Evolutionary conservation across 2,113 vertebrate genomes (phyloP).

Genomic region (Pelecanus crispus): DNA sequence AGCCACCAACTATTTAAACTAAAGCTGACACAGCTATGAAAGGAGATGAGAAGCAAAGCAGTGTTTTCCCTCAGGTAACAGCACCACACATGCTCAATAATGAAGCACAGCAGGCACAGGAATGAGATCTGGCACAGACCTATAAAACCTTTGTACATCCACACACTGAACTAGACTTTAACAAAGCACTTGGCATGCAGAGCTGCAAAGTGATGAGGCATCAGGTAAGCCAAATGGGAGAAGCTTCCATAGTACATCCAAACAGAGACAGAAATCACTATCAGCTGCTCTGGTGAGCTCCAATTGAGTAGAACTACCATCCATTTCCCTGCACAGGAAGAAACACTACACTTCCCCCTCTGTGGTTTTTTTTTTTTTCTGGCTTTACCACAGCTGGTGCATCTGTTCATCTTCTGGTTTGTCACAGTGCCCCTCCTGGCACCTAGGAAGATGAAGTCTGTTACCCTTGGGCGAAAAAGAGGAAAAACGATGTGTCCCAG

Average conservation of each 20-base stretch:
- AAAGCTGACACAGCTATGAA: neutral
- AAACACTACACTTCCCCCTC: neutral
- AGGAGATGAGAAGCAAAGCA: neutral
- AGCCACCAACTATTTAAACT: neutral
- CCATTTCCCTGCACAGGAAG: neutral
- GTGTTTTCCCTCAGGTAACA: neutral
- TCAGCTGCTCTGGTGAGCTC: neutral
- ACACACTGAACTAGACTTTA: neutral
- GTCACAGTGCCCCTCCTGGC: neutral
- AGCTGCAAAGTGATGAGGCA: neutral
- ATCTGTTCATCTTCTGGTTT: neutral
- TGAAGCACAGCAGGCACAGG: neutral
- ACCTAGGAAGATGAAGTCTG: neutral
- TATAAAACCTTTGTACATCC: neutral
- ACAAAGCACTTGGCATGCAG: neutral
- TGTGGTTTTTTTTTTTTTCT: too few relatives aligned
- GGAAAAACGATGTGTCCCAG: neutral
- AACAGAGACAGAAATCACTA: neutral
- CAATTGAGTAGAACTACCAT: neutral
- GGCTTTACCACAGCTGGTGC: neutral
- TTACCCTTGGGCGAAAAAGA: neutral
- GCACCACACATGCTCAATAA: fast-evolving
- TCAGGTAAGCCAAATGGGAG: neutral
- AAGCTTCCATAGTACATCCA: neutral
- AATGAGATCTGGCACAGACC: neutral